Evolutionary conservation across 2,888 invertebrate genomes (phyloP).

Genomic region (Pantelozetes paolii): DNA sequence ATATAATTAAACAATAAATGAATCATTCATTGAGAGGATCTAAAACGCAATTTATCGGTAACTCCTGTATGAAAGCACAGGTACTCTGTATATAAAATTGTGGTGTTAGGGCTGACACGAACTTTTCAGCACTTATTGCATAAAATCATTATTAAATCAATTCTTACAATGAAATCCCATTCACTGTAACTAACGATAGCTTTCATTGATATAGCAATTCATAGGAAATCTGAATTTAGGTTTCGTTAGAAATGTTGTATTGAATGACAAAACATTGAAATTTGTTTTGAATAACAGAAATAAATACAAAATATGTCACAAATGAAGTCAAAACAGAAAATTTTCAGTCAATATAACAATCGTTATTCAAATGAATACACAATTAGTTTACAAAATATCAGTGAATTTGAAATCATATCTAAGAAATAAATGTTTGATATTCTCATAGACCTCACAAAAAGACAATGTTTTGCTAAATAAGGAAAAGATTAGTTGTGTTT

Average conservation of each 20-base stretch:
- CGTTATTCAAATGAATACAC: neutral
- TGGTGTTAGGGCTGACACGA: neutral
- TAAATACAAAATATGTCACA: neutral
- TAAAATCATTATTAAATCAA: no score
- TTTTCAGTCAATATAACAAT: neutral
- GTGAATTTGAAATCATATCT: neutral
- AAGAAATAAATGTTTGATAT: constrained; percentile 1
- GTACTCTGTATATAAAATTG: neutral
- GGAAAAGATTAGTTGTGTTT: constrained; percentile 14
- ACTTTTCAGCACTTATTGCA: neutral
- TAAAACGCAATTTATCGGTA: constrained; percentile 22
- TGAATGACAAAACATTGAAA: neutral
- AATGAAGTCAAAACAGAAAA: neutral
- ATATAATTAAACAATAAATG: neutral
- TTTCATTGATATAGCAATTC: no score
- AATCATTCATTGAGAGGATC: neutral
- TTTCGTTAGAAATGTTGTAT: neutral
- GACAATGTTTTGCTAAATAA: neutral
- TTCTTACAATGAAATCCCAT: no score
- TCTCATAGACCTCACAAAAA: neutral
- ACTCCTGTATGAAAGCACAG: neutral
- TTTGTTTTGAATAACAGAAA: neutral
- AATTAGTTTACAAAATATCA: neutral
- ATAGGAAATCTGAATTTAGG: no score
- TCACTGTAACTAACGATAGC: no score